A percentile compares a stretch with the other conserved stretches of the same genome.
These are phyloP conservation scores for Molorchus minor DNA, from an alignment of 2,888 invertebrate genomes.

Conservation along the genomic window DNA sequence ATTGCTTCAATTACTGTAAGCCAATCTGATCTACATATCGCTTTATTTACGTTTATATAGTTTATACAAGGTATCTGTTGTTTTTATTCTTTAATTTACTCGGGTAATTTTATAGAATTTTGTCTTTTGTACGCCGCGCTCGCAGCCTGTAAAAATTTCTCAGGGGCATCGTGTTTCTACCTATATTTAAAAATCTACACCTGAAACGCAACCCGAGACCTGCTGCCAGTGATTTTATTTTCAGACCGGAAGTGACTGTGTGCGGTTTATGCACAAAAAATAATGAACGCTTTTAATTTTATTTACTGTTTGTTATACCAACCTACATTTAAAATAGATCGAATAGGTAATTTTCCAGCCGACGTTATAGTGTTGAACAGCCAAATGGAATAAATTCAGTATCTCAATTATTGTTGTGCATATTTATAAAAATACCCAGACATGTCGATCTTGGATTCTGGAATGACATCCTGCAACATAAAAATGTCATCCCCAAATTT, in stretches of 20 bases:
- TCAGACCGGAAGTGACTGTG: conserved; percentile 55
- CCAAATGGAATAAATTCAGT: no score
- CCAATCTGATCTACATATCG: conserved; percentile 16
- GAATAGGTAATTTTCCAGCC: conserved; percentile 30
- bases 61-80: neutral
- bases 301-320: conserved; percentile 39
- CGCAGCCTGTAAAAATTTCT: neutral
- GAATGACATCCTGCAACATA: no score
- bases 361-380: conserved; percentile 13
- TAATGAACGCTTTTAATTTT: conserved; percentile 41
- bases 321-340: conserved; percentile 42
- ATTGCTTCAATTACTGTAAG: conserved; percentile 21
- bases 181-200: conserved; percentile 9
- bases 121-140: neutral
- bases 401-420: no score
- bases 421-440: no score
- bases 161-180: neutral
- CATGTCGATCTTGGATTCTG: no score
- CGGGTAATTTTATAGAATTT: neutral
- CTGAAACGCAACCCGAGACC: conserved; percentile 17
- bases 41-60: conserved; percentile 6
- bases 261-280: conserved; percentile 54
- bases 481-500: no score
- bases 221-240: conserved; percentile 45
- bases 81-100: no score